These are phyloP conservation scores for Tachina grossa DNA, from an alignment of 2,888 invertebrate species.

Conservation along the genomic window DNA sequence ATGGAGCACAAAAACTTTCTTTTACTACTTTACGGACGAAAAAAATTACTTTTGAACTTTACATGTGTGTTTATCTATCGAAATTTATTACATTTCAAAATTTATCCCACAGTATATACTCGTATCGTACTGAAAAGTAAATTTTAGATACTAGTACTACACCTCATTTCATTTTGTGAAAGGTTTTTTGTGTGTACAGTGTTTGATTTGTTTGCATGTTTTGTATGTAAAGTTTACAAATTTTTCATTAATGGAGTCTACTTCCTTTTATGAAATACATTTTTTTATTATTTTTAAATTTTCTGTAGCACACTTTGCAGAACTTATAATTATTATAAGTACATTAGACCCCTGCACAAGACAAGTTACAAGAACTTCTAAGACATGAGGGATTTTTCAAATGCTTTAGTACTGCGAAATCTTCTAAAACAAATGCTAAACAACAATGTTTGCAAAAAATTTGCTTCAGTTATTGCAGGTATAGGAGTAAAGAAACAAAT, in stretches of 20 bases:
- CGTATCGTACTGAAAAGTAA: background rate
- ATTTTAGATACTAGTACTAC: background rate
- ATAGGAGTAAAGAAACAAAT: too few relatives aligned
- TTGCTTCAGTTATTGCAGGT: too few relatives aligned
- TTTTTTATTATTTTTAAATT: slow-evolving; percentile 37
- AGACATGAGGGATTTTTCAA: too few relatives aligned
- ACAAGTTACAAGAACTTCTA: too few relatives aligned
- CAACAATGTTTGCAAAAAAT: too few relatives aligned
- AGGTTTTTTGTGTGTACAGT: background rate
- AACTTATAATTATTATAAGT: slow-evolving; percentile 6
- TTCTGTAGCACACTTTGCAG: slow-evolving; percentile 36
- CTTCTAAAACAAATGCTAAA: too few relatives aligned
- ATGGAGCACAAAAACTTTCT: too few relatives aligned
- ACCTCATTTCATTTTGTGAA: background rate
- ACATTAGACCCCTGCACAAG: background rate
- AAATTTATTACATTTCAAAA: background rate
- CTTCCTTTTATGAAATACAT: slow-evolving; percentile 61
- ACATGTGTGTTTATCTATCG: too few relatives aligned
- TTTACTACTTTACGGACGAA: too few relatives aligned
- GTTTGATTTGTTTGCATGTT: background rate
- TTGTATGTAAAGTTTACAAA: slow-evolving; percentile 36
- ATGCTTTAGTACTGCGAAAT: too few relatives aligned
- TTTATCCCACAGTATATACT: slow-evolving; percentile 8
- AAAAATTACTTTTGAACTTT: too few relatives aligned
- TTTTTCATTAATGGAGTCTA: slow-evolving; percentile 68